phyloP scores from a whole-genome alignment of 2,113 vertebrate genomes.

The Alligator sinensis region DNA sequence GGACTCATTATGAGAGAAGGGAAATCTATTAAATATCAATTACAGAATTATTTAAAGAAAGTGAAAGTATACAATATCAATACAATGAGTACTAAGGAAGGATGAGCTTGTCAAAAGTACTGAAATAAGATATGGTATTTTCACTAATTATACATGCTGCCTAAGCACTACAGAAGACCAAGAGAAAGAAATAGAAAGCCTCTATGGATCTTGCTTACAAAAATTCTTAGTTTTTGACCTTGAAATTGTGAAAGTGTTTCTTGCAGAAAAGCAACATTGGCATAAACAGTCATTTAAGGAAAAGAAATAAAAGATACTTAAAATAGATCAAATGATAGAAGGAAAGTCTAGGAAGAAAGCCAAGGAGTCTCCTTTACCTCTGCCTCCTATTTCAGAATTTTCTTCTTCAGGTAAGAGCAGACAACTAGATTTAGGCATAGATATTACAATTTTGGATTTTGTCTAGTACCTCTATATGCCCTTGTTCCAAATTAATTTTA shows the following conservation, averaged over 20 bases:
- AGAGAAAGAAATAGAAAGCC: not conserved
- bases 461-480: not conserved
- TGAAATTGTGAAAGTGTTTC: not conserved
- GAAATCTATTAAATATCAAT: slow-evolving; percentile 43
- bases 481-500: not conserved
- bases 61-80: not conserved
- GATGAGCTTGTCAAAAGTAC: not conserved
- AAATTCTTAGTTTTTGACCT: not conserved
- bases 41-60: slow-evolving; percentile 24
- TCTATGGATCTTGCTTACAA: not conserved
- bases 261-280: not conserved
- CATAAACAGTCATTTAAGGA: not conserved
- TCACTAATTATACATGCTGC: not conserved
- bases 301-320: not conserved
- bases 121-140: not conserved
- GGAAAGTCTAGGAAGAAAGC: not conserved
- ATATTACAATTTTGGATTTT: not conserved
- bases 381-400: slow-evolving; percentile 1
- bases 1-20: slow-evolving; percentile 10
- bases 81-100: not conserved
- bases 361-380: not conserved
- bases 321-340: not conserved
- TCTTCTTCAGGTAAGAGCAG: not conserved
- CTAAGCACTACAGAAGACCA: not conserved
- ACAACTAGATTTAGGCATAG: not conserved